Evolutionary conservation across 2,113 vertebrate species (phyloP).

Genomic region (Heterocephalus glaber): DNA sequence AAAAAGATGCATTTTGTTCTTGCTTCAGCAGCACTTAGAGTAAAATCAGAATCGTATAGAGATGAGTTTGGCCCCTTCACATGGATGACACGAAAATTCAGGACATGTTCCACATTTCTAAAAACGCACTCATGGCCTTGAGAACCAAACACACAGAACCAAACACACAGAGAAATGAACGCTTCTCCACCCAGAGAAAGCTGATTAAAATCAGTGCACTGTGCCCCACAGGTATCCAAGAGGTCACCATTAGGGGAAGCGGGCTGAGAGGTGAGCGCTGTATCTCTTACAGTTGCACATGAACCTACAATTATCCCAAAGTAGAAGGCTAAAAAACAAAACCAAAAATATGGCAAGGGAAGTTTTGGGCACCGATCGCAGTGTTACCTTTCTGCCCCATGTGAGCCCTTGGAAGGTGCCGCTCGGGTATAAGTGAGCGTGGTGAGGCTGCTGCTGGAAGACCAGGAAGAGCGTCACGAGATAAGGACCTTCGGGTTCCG

Average conservation of each 20-base stretch:
- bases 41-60: too few species aligned
- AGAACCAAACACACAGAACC: neutral
- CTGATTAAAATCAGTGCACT: neutral
- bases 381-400: constrained; percentile 49
- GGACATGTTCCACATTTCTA: neutral
- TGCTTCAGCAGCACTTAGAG: too few species aligned
- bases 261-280: neutral
- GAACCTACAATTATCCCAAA: neutral
- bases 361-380: neutral
- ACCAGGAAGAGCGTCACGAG: constrained; percentile 67
- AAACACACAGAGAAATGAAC: neutral
- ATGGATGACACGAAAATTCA: too few species aligned
- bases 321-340: neutral
- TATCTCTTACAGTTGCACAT: neutral
- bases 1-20: too few species aligned
- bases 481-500: constrained; percentile 53
- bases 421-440: constrained; percentile 45
- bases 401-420: constrained; percentile 58
- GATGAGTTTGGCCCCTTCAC: too few species aligned
- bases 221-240: neutral
- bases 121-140: neutral
- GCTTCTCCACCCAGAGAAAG: neutral
- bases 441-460: constrained; percentile 36
- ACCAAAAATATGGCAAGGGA: neutral
- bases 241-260: neutral